Evolutionary conservation across 37 sponge, comb jelly and placozoan species (phyloP), one percentile per base, ranked within the genome.

Genomic region (Chondrosia reniformis): DNA sequence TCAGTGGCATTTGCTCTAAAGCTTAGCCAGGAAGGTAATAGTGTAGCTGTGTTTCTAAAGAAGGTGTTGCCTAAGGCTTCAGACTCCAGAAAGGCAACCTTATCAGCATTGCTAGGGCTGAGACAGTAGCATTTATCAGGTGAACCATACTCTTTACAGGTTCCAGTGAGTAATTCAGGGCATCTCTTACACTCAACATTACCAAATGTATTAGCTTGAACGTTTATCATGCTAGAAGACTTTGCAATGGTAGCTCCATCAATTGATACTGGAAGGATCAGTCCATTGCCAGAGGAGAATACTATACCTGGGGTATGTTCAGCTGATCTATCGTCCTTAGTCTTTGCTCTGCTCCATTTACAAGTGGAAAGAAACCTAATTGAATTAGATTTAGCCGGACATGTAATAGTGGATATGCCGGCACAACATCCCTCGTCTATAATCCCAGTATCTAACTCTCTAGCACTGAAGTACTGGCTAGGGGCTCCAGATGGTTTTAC

Each of bases 101-200:
- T 31, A 30, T 66, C 67, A 31, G 19, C 67, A 31, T 66, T 30
- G 38, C 19, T 30, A 5, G 67, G 67, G 30, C 31, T 31, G 39
- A 66, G 39, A 17, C 67, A 66, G 67, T 66, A 66, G 39, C 67
- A 66, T 66, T 66, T 66, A 19, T 40, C 67, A 19, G 39, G 36
- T 33, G 32, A 36, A 7, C 67, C 67, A 66, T 66, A 66, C 19
- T 22, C 9, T 8, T 5, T 32, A 66, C 39, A 66, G 9, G 5
- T 12, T 37, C 39, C 32, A 19, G 67, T 3, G 30, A 19, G 13
- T 8, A 33, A 4, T 34, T 32, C 37, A 6, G 6, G 31, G 30
- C 67, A 66, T 36, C 30, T 7, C 5, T 8, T 30, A 32, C 67
- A 66, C 39, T 34, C 4, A 19, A 13, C 22, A 13, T 59, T 30